Percentiles rank a stretch among this genome's conserved stretches.
Conservation (phyloP, 2,797 vertebrate genomes). For the Anabacerthia variegaticeps region DNA sequence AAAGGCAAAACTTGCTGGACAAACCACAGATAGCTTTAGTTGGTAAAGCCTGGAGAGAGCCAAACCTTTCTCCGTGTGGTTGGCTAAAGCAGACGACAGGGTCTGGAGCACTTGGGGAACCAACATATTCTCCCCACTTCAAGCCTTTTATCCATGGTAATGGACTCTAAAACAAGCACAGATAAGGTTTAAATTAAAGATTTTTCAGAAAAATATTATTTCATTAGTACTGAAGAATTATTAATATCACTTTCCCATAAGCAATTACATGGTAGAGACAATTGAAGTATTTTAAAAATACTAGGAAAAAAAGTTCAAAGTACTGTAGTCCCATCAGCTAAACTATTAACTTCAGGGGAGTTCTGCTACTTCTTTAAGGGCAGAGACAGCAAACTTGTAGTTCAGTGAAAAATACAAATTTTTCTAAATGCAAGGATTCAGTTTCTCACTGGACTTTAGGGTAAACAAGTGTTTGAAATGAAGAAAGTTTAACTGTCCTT, state of each 20-base stretch:
- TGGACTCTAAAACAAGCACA: slow-evolving; percentile 84
- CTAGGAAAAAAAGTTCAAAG: not conserved
- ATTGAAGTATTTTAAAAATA: not conserved
- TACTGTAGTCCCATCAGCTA: not conserved
- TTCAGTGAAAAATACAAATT: not conserved
- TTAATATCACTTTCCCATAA: not conserved
- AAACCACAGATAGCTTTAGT: slow-evolving; percentile 95
- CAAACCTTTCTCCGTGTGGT: slow-evolving; percentile 92
- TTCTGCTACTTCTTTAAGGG: not conserved
- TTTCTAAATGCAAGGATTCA: not conserved
- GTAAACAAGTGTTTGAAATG: not conserved
- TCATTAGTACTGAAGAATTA: not conserved
- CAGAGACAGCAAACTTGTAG: not conserved
- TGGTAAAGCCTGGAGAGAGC: slow-evolving; percentile 91
- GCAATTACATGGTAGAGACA: not conserved
- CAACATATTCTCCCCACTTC: slow-evolving; percentile 98
- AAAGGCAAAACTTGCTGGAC: slow-evolving; percentile 94
- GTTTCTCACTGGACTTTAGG: not conserved
- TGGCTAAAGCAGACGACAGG: slow-evolving; percentile 98
- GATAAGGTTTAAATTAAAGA: not conserved
- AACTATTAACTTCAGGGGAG: not conserved
- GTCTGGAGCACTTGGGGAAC: slow-evolving; percentile 92
- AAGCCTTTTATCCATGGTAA: slow-evolving; percentile 96
- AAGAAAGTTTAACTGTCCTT: not conserved
- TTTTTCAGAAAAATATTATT: not conserved